Conservation (phyloP, 1,140 invertebrate genomes). For the Ceratosolen fusciceps region DNA sequence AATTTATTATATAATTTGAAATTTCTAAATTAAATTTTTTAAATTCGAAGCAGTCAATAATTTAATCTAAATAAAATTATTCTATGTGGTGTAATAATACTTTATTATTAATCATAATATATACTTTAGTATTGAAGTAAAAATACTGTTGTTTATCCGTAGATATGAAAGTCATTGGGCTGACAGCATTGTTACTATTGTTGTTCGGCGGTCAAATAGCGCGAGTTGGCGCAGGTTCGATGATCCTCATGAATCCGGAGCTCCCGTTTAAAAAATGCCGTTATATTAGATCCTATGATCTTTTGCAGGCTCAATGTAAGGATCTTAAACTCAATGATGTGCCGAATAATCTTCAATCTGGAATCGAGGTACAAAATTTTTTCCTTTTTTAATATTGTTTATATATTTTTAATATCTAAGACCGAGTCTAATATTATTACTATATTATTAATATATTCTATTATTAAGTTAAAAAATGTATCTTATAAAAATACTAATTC, state of each 20-base stretch:
- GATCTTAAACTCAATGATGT: conserved; percentile 53
- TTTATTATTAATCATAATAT: no score
- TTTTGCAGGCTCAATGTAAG: conserved; percentile 59
- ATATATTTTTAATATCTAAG: no score
- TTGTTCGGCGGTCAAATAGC: neutral
- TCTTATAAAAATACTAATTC: no score
- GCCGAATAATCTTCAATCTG: conserved; percentile 53
- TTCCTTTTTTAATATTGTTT: no score
- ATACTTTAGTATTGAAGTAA: neutral
- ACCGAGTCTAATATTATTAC: no score
- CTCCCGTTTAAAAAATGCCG: conserved; percentile 52
- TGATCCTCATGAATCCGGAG: conserved; percentile 53
- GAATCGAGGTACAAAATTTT: conserved; percentile 57
- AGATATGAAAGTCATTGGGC: neutral
- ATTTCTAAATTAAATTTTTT: no score
- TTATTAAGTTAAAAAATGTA: no score
- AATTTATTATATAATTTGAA: no score
- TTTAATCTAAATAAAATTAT: no score
- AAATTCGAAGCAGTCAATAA: no score
- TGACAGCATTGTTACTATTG: neutral
- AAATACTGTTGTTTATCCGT: neutral
- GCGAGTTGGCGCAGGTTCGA: conserved; percentile 23
- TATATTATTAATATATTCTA: no score
- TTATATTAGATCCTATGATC: conserved; percentile 50
- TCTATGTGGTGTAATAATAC: no score